These are phyloP conservation scores for Bedellia somnulentella DNA, from an alignment of 2,888 invertebrate genomes.

Conservation along the genomic window DNA sequence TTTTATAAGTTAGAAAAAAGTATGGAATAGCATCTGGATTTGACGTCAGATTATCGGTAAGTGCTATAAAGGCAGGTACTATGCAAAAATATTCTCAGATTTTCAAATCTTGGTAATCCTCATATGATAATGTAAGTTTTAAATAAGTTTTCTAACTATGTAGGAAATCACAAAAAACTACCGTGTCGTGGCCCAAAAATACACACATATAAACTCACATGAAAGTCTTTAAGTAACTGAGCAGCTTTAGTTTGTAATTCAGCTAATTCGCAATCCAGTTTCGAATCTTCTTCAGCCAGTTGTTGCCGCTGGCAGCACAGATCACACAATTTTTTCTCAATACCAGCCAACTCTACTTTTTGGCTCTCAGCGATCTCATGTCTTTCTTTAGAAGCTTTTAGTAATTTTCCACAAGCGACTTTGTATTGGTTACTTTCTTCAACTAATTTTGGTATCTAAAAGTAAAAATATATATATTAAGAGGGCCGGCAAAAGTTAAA, in stretches of 20 bases:
- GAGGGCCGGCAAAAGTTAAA: too few species aligned
- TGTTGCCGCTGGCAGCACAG: constrained; percentile 20
- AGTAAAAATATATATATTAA: too few species aligned
- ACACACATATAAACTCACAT: too few species aligned
- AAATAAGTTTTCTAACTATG: too few species aligned
- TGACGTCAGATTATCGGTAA: too few species aligned
- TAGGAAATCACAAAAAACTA: too few species aligned
- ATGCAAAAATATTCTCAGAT: too few species aligned
- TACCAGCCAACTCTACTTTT: constrained; percentile 16
- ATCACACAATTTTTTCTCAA: constrained; percentile 27
- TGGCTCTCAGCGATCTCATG: constrained; percentile 18
- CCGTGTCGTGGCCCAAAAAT: not conserved
- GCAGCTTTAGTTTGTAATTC: constrained; percentile 24
- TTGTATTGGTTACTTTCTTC: constrained; percentile 28
- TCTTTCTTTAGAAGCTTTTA: constrained; percentile 16
- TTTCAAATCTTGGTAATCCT: too few species aligned
- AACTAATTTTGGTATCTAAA: constrained; percentile 24
- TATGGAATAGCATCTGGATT: too few species aligned
- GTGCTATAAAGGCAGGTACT: too few species aligned
- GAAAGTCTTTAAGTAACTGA: constrained; percentile 33
- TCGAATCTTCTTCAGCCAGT: constrained; percentile 22
- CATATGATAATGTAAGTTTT: too few species aligned
- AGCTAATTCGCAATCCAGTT: constrained; percentile 19
- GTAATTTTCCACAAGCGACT: constrained; percentile 15
- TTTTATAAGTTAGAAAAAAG: too few species aligned